phyloP scores from a whole-genome alignment of 2,888 invertebrate species.

The Entomobrya proxima region DNA sequence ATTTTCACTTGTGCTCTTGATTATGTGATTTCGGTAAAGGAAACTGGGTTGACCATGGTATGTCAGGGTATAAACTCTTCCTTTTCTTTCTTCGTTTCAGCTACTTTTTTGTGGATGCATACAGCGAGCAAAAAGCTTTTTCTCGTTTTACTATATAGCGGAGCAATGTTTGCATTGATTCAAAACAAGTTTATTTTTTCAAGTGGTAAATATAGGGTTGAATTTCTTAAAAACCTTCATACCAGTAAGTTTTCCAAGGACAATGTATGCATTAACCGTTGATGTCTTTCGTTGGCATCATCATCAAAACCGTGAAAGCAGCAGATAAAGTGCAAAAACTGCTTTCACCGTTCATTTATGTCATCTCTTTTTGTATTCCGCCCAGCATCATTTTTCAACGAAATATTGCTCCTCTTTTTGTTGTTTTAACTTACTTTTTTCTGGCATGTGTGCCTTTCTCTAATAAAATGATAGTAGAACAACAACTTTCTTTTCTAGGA shows the following conservation, averaged over 20 bases:
- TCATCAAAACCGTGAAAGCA: background rate
- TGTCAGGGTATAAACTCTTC: background rate
- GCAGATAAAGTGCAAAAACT: too few species aligned
- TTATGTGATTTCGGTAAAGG: background rate
- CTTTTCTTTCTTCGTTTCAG: background rate
- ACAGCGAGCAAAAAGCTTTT: too few species aligned
- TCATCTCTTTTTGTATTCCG: too few species aligned
- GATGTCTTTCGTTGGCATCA: constrained; percentile 5
- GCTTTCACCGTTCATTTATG: too few species aligned
- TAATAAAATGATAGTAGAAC: background rate
- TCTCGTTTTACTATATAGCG: background rate
- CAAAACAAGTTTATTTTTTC: too few species aligned
- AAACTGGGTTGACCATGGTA: constrained; percentile 50
- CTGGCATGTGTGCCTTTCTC: background rate
- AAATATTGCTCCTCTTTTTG: background rate
- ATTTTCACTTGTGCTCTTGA: constrained; percentile 6
- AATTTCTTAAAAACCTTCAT: constrained; percentile 15
- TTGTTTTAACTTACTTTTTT: background rate
- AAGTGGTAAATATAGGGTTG: too few species aligned
- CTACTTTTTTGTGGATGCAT: too few species aligned
- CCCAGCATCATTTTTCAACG: too few species aligned
- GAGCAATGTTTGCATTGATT: background rate
- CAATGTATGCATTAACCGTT: background rate
- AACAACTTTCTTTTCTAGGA: background rate
- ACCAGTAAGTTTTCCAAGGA: background rate